Evolutionary conservation across 2,797 vertebrate species (phyloP), one percentile per base, ranked within the genome.

Genomic region (Melanotaenia maccullochi): DNA sequence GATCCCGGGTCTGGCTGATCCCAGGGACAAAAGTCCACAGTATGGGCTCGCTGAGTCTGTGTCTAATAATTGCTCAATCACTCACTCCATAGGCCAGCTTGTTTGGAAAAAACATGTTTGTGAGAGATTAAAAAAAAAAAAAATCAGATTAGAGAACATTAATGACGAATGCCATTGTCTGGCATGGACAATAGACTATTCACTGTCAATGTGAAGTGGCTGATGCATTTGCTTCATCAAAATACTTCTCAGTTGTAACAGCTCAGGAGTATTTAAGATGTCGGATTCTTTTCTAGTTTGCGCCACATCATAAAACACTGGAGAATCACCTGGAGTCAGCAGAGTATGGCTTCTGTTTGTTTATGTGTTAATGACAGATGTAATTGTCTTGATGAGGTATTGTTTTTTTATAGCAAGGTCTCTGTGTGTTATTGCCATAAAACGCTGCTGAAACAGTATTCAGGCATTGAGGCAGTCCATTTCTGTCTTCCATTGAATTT

Each of bases 31-130:
- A 86, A 82, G 82, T 61, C 81, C 73, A 71, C 79, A 68, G 81
- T 80, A 68, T 70, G 81, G 22, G 65, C 60, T 78, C 40, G 60
- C 76, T 25, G 68, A 85, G 86, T 90, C 78, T 85, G 71, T 83
- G 86, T 73, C 85, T 79, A 52, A 76, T 92, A 94, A 93, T 93
- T 93, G 90, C 81, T 86, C 87, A 86, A 84, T 90, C 81, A 73
- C 84, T 85, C 56, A 69, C 76, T 86, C 81, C 35, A 28, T 80
- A 70, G 80, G 78, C 76, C 58, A 30, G 62, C 67, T 65, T 75
- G 76, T 86, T 76, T 78, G 60, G 69, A 77, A 73, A 73, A 76
- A 68, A 76, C 54, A 6, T 47, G 20, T 66, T 82, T 67, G 73
- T 60, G 12, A 81, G 76, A 82, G 76, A 85, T 75, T n/a, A 70